A percentile compares a stretch with the other conserved stretches of the same genome.
These are phyloP conservation scores for Ageneiosus marmoratus DNA, from an alignment of 2,113 vertebrate species.

Conservation along the genomic window DNA sequence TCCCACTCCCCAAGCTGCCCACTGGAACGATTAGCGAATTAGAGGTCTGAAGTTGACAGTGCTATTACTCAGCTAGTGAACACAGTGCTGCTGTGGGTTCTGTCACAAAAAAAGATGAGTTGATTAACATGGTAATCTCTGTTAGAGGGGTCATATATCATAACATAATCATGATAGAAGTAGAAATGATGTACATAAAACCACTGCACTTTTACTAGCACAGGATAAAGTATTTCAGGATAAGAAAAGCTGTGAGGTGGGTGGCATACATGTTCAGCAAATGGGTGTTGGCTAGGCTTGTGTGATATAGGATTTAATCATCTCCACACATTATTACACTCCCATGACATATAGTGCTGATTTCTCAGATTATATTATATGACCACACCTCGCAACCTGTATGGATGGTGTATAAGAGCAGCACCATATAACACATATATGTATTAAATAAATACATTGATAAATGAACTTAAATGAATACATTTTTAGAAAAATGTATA, in stretches of 20 bases:
- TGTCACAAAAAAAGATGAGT: conserved; percentile 54
- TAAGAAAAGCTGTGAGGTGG: not conserved
- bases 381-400: not conserved
- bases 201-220: not conserved
- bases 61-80: conserved; percentile 46
- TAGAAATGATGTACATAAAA: not conserved
- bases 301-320: not conserved
- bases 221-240: not conserved
- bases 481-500: not conserved
- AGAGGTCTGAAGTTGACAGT: conserved; percentile 47
- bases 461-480: too few relatives aligned
- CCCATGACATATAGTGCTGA: not conserved
- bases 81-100: conserved; percentile 39
- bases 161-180: not conserved
- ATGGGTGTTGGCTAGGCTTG: not conserved
- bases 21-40: conserved; percentile 64
- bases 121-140: conserved; percentile 52
- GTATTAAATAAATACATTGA: too few relatives aligned
- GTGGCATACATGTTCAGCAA: not conserved
- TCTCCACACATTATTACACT: not conserved
- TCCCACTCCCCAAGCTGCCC: not conserved
- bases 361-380: not conserved
- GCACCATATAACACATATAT: too few relatives aligned
- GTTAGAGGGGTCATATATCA: not conserved
- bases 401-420: not conserved